phyloP scores from a whole-genome alignment of 2,113 vertebrate species.

The Anolis sagrei region DNA sequence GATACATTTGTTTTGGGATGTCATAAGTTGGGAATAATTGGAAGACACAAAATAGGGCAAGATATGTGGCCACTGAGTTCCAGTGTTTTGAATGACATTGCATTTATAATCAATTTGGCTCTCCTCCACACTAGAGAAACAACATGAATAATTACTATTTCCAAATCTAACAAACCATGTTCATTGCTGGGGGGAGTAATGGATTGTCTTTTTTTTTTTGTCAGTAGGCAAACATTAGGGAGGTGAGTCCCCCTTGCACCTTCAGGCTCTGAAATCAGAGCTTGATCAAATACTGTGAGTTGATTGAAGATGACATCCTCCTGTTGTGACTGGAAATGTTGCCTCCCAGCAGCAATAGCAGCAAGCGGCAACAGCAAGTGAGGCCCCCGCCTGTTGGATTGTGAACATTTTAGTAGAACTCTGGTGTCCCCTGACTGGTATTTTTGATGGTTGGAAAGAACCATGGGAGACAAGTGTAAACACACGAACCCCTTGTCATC shows the following conservation, averaged over 20 bases:
- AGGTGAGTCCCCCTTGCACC: conserved; percentile 49
- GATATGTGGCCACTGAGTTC: neutral
- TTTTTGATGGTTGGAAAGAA: conserved; percentile 46
- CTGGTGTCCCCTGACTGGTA: conserved; percentile 24
- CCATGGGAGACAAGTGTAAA: conserved; percentile 45
- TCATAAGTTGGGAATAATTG: no score
- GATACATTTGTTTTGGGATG: no score
- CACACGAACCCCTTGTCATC: neutral
- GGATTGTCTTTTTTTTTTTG: conserved; percentile 56
- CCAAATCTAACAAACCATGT: conserved; percentile 44
- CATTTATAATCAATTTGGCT: conserved; percentile 1
- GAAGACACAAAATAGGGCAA: no score
- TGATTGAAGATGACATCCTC: conserved; percentile 59
- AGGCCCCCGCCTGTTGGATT: neutral
- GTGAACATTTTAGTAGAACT: conserved; percentile 31
- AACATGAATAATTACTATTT: conserved; percentile 36
- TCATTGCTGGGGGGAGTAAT: neutral
- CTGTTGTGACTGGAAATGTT: conserved; percentile 56
- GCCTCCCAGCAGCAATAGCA: conserved; percentile 32
- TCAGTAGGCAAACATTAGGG: conserved; percentile 50
- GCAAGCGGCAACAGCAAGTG: conserved; percentile 31
- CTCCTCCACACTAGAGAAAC: conserved; percentile 10
- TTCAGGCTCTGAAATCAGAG: conserved; percentile 33
- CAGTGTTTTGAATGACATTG: neutral
- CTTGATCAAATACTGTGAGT: conserved; percentile 50